Evolutionary conservation across 1,140 invertebrate genomes (phyloP).

Genomic region (Eufriesea mexicana): DNA sequence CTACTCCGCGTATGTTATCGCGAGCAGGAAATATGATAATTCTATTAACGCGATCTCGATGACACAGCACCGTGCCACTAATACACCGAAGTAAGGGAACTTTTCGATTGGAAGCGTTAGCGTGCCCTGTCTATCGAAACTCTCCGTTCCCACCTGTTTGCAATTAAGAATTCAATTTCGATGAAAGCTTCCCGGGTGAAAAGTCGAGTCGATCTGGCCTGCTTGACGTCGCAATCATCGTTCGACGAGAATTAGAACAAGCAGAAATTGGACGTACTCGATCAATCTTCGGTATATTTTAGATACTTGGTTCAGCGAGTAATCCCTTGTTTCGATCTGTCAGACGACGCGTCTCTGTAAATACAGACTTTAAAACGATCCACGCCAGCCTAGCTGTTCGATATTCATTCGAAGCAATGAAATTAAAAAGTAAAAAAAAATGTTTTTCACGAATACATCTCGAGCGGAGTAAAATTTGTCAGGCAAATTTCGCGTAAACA

Average conservation of each 20-base stretch:
- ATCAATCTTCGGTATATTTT: background rate
- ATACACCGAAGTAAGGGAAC: background rate
- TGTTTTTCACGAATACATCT: background rate
- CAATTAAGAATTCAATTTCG: conserved; percentile 27
- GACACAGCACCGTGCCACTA: background rate
- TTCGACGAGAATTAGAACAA: conserved; percentile 21
- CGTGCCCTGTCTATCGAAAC: background rate
- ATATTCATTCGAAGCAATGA: no score
- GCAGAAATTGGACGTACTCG: conserved; percentile 5
- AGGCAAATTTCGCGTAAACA: background rate
- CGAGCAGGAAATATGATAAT: no score
- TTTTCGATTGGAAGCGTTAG: background rate
- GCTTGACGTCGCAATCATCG: conserved; percentile 3
- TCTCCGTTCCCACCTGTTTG: background rate
- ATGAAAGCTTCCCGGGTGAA: background rate
- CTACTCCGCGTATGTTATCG: no score
- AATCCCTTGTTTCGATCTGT: background rate
- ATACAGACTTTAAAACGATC: background rate
- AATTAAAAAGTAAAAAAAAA: background rate
- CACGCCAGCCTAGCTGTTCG: no score
- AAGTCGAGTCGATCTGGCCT: background rate
- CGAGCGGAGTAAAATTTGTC: background rate
- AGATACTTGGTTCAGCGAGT: background rate
- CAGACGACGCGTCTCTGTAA: no score
- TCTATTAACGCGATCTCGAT: no score